phyloP scores from a whole-genome alignment of 2,797 vertebrate species.

The Erethizon dorsatum region DNA sequence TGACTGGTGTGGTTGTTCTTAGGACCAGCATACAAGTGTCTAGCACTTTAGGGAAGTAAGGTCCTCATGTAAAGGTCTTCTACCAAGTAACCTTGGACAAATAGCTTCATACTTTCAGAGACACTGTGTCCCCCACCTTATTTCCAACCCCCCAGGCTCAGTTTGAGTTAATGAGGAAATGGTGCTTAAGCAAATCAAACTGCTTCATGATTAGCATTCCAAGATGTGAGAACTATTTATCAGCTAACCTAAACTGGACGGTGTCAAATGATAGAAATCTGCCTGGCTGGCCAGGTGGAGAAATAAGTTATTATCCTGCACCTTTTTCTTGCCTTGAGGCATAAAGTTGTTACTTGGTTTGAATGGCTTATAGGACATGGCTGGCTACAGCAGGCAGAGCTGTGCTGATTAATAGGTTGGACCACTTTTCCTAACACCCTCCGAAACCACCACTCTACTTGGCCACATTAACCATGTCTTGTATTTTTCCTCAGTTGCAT shows the following conservation, averaged over 20 bases:
- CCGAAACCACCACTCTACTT: background rate
- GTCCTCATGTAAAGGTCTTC: background rate
- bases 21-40: background rate
- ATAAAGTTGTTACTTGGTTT: background rate
- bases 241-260: background rate
- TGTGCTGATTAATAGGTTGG: background rate
- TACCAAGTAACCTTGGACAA: background rate
- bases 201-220: conserved; percentile 16
- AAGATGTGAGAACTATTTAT: conserved; percentile 36
- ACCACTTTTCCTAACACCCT: background rate
- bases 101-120: background rate
- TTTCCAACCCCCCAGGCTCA: conserved; percentile 17
- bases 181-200: conserved; percentile 40
- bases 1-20: background rate
- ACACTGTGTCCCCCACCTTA: background rate
- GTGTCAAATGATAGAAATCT: conserved; percentile 46
- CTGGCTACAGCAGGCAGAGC: background rate
- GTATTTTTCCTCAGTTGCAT: background rate
- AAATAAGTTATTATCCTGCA: background rate
- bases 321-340: background rate
- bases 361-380: background rate
- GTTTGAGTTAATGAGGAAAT: conserved; percentile 44
- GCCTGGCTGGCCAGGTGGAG: conserved; percentile 1
- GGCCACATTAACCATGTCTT: conserved; percentile 29
- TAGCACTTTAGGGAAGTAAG: background rate